A percentile compares a stretch with the other conserved stretches of the same genome.
These are phyloP conservation scores for Phymorhynchus buccinoides DNA, from an alignment of 1,140 invertebrate species.

Conservation along the genomic window DNA sequence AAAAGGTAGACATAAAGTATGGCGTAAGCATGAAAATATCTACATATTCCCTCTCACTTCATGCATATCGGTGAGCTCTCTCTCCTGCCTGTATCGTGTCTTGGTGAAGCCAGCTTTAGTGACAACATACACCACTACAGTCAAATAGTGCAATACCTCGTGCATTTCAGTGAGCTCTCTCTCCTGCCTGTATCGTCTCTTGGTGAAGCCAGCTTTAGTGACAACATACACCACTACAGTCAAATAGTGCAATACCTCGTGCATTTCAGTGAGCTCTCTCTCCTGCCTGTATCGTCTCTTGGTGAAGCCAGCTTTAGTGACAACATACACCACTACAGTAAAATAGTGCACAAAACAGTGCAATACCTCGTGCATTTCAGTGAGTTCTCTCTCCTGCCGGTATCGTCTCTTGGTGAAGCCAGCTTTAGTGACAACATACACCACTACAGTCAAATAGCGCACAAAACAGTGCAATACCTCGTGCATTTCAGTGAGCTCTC, in stretches of 20 bases:
- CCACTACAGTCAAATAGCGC: too few species aligned
- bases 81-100: constrained; percentile 69
- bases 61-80: constrained; percentile 70
- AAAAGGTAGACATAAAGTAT: too few species aligned
- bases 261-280: too few species aligned
- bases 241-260: too few species aligned
- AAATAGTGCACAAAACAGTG: too few species aligned
- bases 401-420: constrained; percentile 71
- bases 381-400: constrained; percentile 68
- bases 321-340: too few species aligned
- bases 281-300: too few species aligned
- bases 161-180: constrained; percentile 70
- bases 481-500: constrained; percentile 70
- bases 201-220: constrained; percentile 71
- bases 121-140: constrained; percentile 41
- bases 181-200: constrained; percentile 71
- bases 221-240: too few species aligned
- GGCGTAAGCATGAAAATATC: too few species aligned
- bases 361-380: constrained; percentile 72
- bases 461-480: constrained; percentile 62
- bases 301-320: too few species aligned
- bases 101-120: constrained; percentile 71
- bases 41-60: too few species aligned
- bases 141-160: constrained; percentile 59
- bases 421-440: constrained; percentile 59